A percentile compares a stretch with the other conserved stretches of the same genome.
phyloP scores from a whole-genome alignment of 2,797 vertebrate genomes.

The Allochrocebus solatus region DNA sequence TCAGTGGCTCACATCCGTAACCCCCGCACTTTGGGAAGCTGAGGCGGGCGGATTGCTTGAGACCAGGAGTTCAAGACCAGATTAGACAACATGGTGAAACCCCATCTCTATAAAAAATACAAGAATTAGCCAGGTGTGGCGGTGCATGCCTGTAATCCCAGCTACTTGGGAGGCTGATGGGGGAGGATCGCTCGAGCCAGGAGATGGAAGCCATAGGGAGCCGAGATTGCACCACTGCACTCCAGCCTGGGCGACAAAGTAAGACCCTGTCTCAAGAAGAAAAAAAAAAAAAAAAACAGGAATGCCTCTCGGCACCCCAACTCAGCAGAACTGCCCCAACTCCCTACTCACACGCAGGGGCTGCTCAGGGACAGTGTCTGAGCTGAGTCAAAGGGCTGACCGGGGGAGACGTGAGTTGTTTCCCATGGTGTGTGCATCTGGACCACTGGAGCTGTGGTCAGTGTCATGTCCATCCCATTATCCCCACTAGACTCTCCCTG shows the following conservation, averaged over 20 bases:
- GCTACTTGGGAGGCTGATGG: not conserved
- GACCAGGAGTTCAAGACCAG: not conserved
- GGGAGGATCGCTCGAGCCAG: not conserved
- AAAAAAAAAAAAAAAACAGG: not conserved
- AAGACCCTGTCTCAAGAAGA: not conserved
- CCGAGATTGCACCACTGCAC: not conserved
- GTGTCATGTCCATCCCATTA: not conserved
- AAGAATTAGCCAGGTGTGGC: not conserved
- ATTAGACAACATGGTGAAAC: not conserved
- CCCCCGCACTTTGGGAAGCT: not conserved
- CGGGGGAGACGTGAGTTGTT: not conserved
- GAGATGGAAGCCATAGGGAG: not conserved
- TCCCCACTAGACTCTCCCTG: not conserved
- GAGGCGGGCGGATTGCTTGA: not conserved
- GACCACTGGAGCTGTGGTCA: not conserved
- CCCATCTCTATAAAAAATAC: not conserved
- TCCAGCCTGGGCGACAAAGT: not conserved
- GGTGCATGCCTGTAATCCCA: not conserved
- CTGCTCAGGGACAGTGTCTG: not conserved
- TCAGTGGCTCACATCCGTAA: not conserved
- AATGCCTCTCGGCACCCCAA: not conserved
- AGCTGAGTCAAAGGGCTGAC: not conserved
- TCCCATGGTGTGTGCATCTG: not conserved
- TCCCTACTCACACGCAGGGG: not conserved
- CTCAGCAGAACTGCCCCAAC: not conserved